These are phyloP conservation scores for Helleia helle DNA, from an alignment of 2,888 invertebrate species.

Conservation along the genomic window DNA sequence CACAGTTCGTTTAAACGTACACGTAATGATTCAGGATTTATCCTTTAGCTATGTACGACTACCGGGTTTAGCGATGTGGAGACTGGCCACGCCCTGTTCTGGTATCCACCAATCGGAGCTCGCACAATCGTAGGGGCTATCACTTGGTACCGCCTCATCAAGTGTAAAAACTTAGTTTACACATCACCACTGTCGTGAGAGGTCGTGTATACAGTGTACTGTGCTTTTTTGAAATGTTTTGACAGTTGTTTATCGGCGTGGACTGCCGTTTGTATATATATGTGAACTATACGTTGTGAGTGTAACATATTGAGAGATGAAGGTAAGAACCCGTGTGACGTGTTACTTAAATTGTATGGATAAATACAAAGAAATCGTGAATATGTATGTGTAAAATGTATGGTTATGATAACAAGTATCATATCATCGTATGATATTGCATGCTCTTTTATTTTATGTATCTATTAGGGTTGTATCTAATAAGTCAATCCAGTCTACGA, in stretches of 20 bases:
- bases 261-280: conserved; percentile 32
- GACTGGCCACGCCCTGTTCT: conserved; percentile 27
- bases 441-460: too few species aligned
- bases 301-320: conserved; percentile 47
- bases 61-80: conserved; percentile 19
- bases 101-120: conserved; percentile 31
- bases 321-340: conserved; percentile 47
- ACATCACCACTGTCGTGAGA: conserved; percentile 33
- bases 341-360: too few species aligned
- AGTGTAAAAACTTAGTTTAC: conserved; percentile 35
- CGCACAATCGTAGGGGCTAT: conserved; percentile 19
- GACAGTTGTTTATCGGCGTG: conserved; percentile 29
- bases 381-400: too few species aligned
- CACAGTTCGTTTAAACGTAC: conserved; percentile 24
- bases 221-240: conserved; percentile 26
- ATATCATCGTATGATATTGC: too few species aligned
- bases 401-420: too few species aligned
- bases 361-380: too few species aligned
- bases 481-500: too few species aligned
- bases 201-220: conserved; percentile 28
- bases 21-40: conserved; percentile 35
- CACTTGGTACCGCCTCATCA: conserved; percentile 30
- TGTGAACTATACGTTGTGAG: conserved; percentile 27
- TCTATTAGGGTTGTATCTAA: too few species aligned
- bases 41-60: conserved; percentile 29